phyloP scores from a whole-genome alignment of 2,113 vertebrate genomes.

The Raja brachyura region DNA sequence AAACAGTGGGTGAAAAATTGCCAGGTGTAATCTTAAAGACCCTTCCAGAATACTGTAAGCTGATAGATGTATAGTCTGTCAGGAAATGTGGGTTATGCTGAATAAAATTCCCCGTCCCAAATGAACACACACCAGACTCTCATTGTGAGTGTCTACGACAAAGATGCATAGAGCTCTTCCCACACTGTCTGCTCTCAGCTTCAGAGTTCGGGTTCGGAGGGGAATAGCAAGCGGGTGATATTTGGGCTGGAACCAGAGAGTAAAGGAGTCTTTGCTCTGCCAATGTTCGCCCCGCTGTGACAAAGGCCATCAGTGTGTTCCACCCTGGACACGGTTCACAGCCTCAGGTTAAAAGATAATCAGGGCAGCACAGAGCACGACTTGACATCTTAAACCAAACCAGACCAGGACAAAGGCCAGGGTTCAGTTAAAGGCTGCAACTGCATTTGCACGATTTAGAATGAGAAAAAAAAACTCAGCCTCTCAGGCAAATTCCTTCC shows the following conservation, averaged over 20 bases:
- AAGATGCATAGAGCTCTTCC: not conserved
- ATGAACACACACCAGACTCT: not conserved
- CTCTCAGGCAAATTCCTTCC: not conserved
- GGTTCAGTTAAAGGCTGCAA: not conserved
- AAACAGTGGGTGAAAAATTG: not conserved
- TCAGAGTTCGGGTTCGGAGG: not conserved
- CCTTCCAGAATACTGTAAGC: not conserved
- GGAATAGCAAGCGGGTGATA: not conserved
- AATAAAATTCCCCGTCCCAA: not conserved
- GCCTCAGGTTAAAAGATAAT: not conserved
- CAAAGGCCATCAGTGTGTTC: not conserved
- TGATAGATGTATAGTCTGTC: not conserved
- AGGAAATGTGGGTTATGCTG: not conserved
- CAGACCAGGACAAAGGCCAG: not conserved
- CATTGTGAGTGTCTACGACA: not conserved
- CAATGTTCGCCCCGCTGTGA: not conserved
- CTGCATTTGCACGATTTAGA: not conserved
- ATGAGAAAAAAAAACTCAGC: not conserved
- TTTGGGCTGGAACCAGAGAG: not conserved
- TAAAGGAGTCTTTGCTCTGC: not conserved
- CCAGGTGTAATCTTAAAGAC: not conserved
- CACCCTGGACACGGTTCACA: not conserved
- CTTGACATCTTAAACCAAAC: not conserved
- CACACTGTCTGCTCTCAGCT: constrained; percentile 14
- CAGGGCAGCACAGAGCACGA: not conserved